These are phyloP conservation scores for Calyptomena viridis DNA, from an alignment of 2,113 vertebrate species.

Conservation along the genomic window DNA sequence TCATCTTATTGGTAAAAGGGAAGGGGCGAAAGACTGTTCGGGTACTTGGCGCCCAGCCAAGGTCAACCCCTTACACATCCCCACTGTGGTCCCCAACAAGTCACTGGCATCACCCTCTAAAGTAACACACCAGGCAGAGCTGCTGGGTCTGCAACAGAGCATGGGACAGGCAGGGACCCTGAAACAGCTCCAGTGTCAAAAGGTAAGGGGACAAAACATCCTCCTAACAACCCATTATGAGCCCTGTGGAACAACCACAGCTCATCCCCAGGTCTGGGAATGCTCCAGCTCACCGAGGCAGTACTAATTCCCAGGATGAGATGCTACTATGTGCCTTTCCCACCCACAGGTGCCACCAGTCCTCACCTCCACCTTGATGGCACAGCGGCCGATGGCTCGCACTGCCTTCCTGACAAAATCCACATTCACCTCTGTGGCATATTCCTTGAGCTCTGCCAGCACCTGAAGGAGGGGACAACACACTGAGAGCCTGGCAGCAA, in stretches of 20 bases:
- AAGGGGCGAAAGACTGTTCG: too few relatives aligned
- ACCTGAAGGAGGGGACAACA: slow-evolving; percentile 74
- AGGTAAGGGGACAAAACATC: neutral
- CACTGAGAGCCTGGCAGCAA: neutral
- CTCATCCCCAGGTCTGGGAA: neutral
- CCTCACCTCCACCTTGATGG: slow-evolving; percentile 98
- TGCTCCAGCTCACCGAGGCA: fast-evolving
- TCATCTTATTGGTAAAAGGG: too few relatives aligned
- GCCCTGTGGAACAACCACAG: fast-evolving
- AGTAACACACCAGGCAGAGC: neutral
- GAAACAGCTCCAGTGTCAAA: neutral
- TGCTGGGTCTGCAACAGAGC: neutral
- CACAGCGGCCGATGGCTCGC: slow-evolving; percentile 95
- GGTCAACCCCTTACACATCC: too few relatives aligned
- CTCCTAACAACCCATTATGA: neutral
- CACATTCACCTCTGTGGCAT: slow-evolving; percentile 96
- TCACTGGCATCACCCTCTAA: neutral
- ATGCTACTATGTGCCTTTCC: fast-evolving
- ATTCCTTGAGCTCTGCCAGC: slow-evolving; percentile 95
- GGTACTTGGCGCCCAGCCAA: too few relatives aligned
- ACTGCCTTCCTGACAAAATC: slow-evolving; percentile 97
- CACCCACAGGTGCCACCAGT: neutral
- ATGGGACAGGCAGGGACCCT: neutral
- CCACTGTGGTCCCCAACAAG: neutral
- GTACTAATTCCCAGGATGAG: neutral